phyloP scores from a whole-genome alignment of 2,888 invertebrate genomes.

The Acholoe squamosa region DNA sequence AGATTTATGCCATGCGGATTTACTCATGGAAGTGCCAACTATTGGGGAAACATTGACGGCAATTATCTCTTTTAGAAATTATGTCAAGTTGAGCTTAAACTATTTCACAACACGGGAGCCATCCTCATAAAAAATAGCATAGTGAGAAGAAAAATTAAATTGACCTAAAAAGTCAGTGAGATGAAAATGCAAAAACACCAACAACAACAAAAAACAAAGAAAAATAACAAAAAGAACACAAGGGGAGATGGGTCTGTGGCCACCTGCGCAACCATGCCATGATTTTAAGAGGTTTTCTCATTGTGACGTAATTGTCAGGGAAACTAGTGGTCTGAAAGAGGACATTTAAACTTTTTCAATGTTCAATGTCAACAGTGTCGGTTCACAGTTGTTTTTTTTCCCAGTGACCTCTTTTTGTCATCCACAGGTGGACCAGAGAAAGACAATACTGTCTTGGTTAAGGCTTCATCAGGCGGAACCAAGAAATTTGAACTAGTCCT shows the following conservation, averaged over 20 bases:
- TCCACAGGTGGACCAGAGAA: background rate
- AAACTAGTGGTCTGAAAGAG: background rate
- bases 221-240: background rate
- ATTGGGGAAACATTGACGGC: no score
- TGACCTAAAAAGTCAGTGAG: no score
- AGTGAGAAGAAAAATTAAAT: no score
- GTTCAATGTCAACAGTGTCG: background rate
- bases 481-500: constrained; percentile 6
- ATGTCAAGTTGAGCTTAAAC: no score
- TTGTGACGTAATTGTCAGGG: constrained; percentile 11
- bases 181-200: no score
- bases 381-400: background rate
- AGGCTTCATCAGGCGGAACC: constrained; percentile 6
- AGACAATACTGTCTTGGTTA: background rate
- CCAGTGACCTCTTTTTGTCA: background rate
- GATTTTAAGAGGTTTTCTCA: background rate
- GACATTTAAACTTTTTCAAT: background rate
- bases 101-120: no score
- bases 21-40: no score
- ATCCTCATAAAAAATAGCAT: no score
- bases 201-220: background rate
- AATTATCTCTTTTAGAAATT: no score
- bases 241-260: background rate
- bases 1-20: no score
- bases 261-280: constrained; percentile 16